phyloP scores from a whole-genome alignment of 2,113 vertebrate species.

The Rafetus swinhoei region DNA sequence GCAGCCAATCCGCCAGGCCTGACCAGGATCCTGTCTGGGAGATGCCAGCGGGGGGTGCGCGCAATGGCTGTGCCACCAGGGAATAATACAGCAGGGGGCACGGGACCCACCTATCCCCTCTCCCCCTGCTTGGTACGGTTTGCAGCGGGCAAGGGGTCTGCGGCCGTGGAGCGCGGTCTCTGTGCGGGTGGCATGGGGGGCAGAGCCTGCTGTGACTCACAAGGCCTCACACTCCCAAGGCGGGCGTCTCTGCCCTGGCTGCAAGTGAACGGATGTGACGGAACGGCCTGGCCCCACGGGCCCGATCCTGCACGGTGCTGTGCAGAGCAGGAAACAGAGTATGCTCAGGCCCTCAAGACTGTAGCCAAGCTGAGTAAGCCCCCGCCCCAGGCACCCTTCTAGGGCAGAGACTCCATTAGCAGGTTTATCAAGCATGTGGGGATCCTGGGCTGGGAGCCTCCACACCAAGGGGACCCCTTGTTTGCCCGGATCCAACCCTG shows the following conservation, averaged over 20 bases:
- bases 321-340: background rate
- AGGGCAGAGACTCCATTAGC: background rate
- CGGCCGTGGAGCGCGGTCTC: too few relatives aligned
- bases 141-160: too few relatives aligned
- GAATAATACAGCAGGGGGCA: too few relatives aligned
- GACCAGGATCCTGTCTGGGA: background rate
- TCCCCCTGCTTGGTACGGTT: too few relatives aligned
- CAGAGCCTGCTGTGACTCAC: background rate
- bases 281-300: too few relatives aligned
- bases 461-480: background rate
- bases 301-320: background rate
- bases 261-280: background rate
- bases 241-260: too few relatives aligned
- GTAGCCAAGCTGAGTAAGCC: background rate
- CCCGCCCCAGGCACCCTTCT: background rate
- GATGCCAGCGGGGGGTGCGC: background rate
- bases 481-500: background rate
- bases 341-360: background rate
- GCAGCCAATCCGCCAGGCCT: background rate
- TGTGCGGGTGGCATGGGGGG: background rate
- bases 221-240: background rate
- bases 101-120: too few relatives aligned
- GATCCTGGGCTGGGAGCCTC: background rate
- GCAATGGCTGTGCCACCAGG: background rate
- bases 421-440: background rate